These are phyloP conservation scores for Mandrillus leucophaeus DNA, from an alignment of 2,113 vertebrate species.

Conservation along the genomic window DNA sequence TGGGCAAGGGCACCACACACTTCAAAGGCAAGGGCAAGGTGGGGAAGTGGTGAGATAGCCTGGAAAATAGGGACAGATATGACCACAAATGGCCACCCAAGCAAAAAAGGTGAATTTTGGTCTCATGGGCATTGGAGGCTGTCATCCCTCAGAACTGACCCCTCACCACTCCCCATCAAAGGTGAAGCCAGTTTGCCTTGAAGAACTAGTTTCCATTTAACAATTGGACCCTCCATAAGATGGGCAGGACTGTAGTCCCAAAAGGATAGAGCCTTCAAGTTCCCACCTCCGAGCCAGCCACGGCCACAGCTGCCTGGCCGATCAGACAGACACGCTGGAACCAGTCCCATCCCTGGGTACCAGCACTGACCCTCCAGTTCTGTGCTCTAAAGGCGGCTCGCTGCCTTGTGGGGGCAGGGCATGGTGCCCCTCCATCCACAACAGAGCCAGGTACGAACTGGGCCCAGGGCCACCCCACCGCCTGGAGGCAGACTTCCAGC, in stretches of 20 bases:
- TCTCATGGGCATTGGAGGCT: background rate
- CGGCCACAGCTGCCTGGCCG: background rate
- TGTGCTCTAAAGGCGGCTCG: background rate
- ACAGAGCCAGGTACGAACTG: background rate
- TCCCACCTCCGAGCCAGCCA: background rate
- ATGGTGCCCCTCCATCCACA: fast-evolving
- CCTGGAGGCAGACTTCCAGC: background rate
- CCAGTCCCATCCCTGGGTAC: background rate
- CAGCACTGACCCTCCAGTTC: fast-evolving
- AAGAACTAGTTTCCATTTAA: background rate
- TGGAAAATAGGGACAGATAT: background rate
- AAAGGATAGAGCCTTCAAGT: background rate
- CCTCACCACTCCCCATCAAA: background rate
- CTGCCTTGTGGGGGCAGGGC: background rate
- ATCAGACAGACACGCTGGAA: background rate
- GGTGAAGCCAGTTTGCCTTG: background rate
- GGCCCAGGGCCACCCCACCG: background rate
- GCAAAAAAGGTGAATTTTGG: background rate
- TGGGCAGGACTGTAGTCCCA: background rate
- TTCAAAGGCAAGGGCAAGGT: background rate
- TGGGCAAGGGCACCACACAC: background rate
- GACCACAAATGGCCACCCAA: background rate
- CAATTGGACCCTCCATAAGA: background rate
- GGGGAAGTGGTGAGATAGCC: background rate
- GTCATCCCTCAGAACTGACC: background rate